A percentile compares a stretch with the other conserved stretches of the same genome.
These are phyloP conservation scores for Siphonodentalium dalli DNA, from an alignment of 2,888 invertebrate species.

Conservation along the genomic window DNA sequence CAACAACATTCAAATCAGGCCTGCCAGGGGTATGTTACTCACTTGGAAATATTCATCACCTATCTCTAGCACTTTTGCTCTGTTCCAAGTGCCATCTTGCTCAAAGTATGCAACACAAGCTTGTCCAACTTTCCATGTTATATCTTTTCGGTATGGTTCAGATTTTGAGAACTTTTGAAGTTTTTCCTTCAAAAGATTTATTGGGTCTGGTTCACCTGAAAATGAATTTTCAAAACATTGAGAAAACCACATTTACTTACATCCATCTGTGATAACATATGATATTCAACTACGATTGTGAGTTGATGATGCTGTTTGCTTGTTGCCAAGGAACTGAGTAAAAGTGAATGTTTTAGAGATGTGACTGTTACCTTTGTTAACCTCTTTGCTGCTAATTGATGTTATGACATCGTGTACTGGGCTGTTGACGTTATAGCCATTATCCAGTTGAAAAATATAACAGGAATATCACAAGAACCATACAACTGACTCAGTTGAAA, in stretches of 20 bases:
- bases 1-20: not conserved
- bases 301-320: no score
- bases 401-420: no score
- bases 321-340: no score
- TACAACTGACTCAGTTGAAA: no score
- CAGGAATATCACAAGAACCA: no score
- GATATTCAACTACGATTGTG: no score
- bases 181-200: not conserved
- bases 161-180: conserved; percentile 32
- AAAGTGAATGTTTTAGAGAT: no score
- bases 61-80: conserved; percentile 68
- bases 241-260: not conserved
- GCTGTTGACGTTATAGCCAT: no score
- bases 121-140: conserved; percentile 40
- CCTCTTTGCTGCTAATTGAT: no score
- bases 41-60: conserved; percentile 38
- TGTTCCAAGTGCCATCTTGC: conserved; percentile 73
- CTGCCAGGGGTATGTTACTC: conserved; percentile 1
- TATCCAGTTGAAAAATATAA: no score
- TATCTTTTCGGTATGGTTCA: conserved; percentile 31
- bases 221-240: not conserved
- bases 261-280: no score
- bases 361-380: no score
- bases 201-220: not conserved
- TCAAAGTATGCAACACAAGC: conserved; percentile 70